These are phyloP conservation scores for Sebastes goodei DNA, from an alignment of 2,797 vertebrate species.

Conservation along the genomic window DNA sequence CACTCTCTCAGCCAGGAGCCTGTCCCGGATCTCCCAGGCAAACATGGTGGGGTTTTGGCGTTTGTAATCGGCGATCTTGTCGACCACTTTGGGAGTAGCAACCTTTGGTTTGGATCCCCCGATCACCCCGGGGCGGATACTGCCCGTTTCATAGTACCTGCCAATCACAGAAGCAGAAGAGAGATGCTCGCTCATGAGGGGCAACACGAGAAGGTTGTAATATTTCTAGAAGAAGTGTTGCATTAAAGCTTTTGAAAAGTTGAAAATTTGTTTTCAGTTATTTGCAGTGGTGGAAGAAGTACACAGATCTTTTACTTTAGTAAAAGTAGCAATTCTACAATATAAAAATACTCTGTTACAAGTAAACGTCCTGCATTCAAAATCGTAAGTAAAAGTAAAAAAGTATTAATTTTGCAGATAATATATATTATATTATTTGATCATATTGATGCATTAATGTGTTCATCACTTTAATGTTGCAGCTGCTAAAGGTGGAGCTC, in stretches of 20 bases:
- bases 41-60: conserved; percentile 99
- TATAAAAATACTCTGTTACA: no score
- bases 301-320: no score
- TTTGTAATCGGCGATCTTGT: conserved; percentile 99
- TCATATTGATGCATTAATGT: no score
- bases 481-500: no score
- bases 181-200: not conserved
- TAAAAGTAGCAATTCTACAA: no score
- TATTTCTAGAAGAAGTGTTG: not conserved
- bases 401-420: no score
- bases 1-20: conserved; percentile 94
- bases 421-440: no score
- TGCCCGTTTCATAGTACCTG: conserved; percentile 99
- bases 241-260: not conserved
- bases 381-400: no score
- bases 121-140: conserved; percentile 97
- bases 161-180: conserved; percentile 1
- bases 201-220: not conserved
- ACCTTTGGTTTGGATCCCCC: conserved; percentile 99
- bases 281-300: no score
- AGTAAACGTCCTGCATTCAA: no score
- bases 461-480: no score
- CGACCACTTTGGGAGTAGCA: conserved; percentile 99
- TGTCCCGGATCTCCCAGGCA: conserved; percentile 99
- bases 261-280: not conserved